A percentile compares a stretch with the other conserved stretches of the same genome.
These are phyloP conservation scores for Peromyscus maniculatus DNA, from an alignment of 2,113 vertebrate genomes.

Conservation along the genomic window DNA sequence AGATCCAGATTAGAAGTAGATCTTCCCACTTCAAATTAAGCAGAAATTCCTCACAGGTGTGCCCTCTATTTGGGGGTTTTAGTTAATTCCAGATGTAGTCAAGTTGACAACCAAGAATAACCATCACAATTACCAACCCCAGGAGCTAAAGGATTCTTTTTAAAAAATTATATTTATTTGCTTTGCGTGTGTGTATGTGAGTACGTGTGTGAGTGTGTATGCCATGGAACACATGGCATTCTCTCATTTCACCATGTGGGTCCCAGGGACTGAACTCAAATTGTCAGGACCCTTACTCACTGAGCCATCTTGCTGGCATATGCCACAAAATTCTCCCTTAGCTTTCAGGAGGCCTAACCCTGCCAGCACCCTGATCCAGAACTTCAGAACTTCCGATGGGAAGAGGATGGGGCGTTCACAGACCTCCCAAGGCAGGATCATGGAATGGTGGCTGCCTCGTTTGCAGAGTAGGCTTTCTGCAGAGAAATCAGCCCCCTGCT, in stretches of 20 bases:
- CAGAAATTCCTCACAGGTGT: background rate
- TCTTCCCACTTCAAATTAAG: background rate
- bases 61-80: background rate
- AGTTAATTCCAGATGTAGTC: background rate
- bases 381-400: background rate
- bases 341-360: background rate
- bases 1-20: background rate
- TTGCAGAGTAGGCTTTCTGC: background rate
- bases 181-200: background rate
- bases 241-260: background rate
- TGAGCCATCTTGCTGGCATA: background rate
- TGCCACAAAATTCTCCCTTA: too few species aligned
- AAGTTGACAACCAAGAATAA: background rate
- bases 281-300: background rate
- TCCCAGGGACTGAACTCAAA: background rate
- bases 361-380: background rate
- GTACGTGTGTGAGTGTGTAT: background rate
- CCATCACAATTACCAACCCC: background rate
- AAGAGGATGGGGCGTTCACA: rapidly evolving
- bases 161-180: too few species aligned
- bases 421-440: rapidly evolving
- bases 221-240: background rate
- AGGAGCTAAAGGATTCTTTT: background rate
- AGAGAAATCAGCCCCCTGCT: background rate
- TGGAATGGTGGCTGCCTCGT: rapidly evolving